phyloP scores from a whole-genome alignment of 2,113 vertebrate species.

The Zosterops borbonicus region DNA sequence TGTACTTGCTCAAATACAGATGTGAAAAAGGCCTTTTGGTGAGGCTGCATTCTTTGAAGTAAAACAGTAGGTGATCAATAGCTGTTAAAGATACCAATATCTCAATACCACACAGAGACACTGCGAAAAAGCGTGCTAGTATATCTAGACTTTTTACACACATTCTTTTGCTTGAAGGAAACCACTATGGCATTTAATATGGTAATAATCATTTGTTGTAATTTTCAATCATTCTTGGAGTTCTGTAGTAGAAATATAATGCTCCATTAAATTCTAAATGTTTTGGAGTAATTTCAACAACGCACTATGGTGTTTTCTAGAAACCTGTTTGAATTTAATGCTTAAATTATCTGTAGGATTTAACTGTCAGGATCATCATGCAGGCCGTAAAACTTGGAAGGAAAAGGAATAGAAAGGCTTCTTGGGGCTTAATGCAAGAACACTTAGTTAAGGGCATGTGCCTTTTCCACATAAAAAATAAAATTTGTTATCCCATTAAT shows the following conservation, averaged over 20 bases:
- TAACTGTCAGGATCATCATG: background rate
- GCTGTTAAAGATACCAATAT: background rate
- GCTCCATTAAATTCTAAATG: background rate
- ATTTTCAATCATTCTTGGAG: slow-evolving; percentile 7
- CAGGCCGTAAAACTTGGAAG: background rate
- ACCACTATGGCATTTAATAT: background rate
- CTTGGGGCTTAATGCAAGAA: background rate
- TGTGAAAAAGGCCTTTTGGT: background rate
- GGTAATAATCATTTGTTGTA: background rate
- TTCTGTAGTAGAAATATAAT: background rate
- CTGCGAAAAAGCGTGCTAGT: background rate
- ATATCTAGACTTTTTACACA: background rate
- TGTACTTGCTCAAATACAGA: background rate
- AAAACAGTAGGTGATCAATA: slow-evolving; percentile 31
- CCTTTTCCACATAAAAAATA: background rate
- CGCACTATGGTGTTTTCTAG: background rate
- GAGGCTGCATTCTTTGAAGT: background rate
- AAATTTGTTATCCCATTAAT: background rate
- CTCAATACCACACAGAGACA: background rate
- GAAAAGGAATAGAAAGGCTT: background rate
- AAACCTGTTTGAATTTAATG: background rate
- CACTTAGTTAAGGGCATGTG: background rate
- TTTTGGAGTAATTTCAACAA: background rate
- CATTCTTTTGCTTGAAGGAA: background rate
- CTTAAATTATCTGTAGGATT: background rate